Evolutionary conservation across 2,888 invertebrate species (phyloP).

Genomic region (Spodoptera picta): DNA sequence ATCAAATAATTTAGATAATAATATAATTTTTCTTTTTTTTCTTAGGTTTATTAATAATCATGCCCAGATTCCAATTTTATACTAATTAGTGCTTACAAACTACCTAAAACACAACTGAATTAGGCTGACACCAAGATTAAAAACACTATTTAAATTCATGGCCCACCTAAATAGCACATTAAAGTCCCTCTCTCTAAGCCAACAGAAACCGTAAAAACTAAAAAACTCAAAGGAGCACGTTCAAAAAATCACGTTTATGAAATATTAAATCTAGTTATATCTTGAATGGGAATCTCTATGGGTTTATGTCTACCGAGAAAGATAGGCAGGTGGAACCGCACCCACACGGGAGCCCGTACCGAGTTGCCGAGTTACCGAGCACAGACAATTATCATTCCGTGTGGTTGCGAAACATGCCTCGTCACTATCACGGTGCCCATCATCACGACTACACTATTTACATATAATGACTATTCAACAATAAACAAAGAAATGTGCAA

Average conservation of each 20-base stretch:
- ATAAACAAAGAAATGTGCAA: conserved; percentile 82
- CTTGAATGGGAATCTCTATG: conserved; percentile 70
- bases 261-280: conserved; percentile 84
- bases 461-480: conserved; percentile 88
- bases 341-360: conserved; percentile 59
- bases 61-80: too few relatives aligned
- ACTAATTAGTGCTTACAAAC: too few relatives aligned
- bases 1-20: too few relatives aligned
- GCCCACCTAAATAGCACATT: neutral
- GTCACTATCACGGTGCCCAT: conserved; percentile 86
- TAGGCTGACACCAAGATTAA: too few relatives aligned
- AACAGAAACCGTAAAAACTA: conserved; percentile 50
- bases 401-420: conserved; percentile 85
- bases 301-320: conserved; percentile 72
- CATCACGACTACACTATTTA: conserved; percentile 87
- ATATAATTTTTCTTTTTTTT: too few relatives aligned
- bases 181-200: neutral
- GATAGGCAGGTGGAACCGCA: conserved; percentile 78
- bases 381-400: conserved; percentile 85
- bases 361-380: conserved; percentile 60
- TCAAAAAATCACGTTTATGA: conserved; percentile 85
- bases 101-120: too few relatives aligned
- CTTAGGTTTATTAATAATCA: too few relatives aligned
- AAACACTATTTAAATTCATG: neutral
- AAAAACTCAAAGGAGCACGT: conserved; percentile 76